A percentile compares a stretch with the other conserved stretches of the same genome.
Conservation (phyloP, 2,113 vertebrate species). For the Cygnus atratus region DNA sequence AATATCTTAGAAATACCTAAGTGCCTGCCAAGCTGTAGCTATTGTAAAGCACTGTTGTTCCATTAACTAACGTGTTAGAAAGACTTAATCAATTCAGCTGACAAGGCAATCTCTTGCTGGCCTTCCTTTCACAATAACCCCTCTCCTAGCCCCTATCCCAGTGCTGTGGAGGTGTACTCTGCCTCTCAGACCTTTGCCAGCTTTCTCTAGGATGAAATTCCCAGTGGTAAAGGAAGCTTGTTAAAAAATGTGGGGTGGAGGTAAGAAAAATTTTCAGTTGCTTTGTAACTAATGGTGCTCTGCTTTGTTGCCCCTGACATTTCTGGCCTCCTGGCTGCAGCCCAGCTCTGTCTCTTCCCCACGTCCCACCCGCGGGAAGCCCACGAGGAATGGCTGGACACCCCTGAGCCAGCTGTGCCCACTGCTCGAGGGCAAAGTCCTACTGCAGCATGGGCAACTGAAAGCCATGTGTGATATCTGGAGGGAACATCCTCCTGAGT, state of each 20-base stretch:
- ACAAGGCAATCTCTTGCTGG: neutral
- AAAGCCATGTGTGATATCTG: neutral
- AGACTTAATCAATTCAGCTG: neutral
- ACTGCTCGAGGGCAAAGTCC: neutral
- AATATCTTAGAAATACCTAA: neutral
- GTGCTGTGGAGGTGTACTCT: neutral
- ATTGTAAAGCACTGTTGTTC: neutral
- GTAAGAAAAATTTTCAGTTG: neutral
- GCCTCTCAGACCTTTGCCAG: neutral
- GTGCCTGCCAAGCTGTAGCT: neutral
- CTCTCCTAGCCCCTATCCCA: neutral
- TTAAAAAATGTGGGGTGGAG: neutral
- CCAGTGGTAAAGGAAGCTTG: neutral
- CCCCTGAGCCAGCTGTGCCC: neutral
- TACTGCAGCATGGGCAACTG: neutral
- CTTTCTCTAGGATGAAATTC: constrained; percentile 22
- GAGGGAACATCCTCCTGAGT: neutral
- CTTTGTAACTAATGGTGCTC: constrained; percentile 20
- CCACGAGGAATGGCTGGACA: neutral
- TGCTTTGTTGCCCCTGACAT: neutral
- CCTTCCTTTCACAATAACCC: neutral
- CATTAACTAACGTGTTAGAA: neutral
- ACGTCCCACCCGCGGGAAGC: neutral
- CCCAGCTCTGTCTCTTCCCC: neutral
- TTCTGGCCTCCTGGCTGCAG: neutral